Base-by-base conservation (phyloP, 2,113 vertebrate genomes). In the Psammodynastes pulverulentus region DNA sequence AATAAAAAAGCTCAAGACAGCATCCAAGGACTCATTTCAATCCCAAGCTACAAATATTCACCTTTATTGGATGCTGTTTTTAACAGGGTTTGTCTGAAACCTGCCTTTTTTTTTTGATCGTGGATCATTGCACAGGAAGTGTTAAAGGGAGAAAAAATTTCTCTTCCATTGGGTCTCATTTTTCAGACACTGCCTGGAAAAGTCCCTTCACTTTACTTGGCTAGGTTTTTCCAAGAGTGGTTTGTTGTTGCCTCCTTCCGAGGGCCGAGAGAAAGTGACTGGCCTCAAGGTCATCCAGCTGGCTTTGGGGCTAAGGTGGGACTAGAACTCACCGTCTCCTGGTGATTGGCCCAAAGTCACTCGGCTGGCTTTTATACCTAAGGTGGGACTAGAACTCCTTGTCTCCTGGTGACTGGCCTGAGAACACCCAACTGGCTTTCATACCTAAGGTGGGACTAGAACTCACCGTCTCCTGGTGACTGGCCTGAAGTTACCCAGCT, bases 51-150 rank as follows among this genome's bases (percentile, higher is more conserved):
- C 12, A 2, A n/a, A 67, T 67, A n/a, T 15, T 67, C 26, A n/a
- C 58, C 24, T 62, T 62, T 29, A 29, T 13, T 4, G 26, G 26
- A 52, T 49, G 1, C 88, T 89, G 49, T 39, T 84, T 39, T 84
- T 84, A 54, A 91, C 43, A 84, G 34, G 67, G 23, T 17, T 17
- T 5, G 52, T 23, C 34, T 72, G 84, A 91, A 93, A 94, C 58
- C 85, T 95, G 92, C 8, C 46, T 9, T 92, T 89, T 46, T 51
- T 9, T 92, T 89, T 46, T 51, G 54, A 52, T 24, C 26, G 29
- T 56, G 15, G 24, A 89, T 45, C 56, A 6, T 56, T 89, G 26
- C 43, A 51, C 10, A 39, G 19, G 24, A 91, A 54, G 29, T n/a
- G 1, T 49, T 24, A 15, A n/a, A n/a, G n/a, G n/a, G n/a, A n/a